Conservation (phyloP, 2,888 invertebrate genomes). For the Parthenolecanium corni region DNA sequence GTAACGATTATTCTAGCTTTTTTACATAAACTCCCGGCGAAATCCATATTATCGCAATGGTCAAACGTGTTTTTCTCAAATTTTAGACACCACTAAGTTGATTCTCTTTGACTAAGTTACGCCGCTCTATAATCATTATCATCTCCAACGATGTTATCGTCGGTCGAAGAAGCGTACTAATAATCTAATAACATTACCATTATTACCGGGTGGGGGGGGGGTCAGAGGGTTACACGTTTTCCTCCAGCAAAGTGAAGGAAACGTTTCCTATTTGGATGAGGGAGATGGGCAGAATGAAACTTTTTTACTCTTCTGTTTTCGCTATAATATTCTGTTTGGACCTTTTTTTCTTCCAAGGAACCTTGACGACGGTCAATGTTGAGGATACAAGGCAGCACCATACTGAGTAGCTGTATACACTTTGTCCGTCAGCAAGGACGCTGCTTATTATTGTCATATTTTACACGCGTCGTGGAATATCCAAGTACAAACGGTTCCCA, state of each 20-base stretch:
- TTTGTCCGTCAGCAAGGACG: constrained; percentile 1
- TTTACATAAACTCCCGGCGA: too few species aligned
- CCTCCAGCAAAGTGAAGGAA: not conserved
- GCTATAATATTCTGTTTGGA: not conserved
- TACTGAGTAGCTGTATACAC: not conserved
- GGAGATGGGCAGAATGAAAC: not conserved
- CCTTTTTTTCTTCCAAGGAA: not conserved
- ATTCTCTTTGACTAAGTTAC: constrained; percentile 12
- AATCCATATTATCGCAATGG: too few species aligned
- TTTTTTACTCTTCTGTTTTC: not conserved
- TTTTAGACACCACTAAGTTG: constrained; percentile 22
- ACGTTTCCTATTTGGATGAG: not conserved
- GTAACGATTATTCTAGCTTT: too few species aligned
- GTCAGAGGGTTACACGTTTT: not conserved
- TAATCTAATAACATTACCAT: constrained; percentile 25
- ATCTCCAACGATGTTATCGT: constrained; percentile 27
- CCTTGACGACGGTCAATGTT: constrained; percentile 2
- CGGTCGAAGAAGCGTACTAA: constrained; percentile 24
- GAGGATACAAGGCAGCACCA: not conserved
- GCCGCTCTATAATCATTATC: constrained; percentile 27
- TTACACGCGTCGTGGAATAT: constrained; percentile 27
- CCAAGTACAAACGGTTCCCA: constrained; percentile 21
- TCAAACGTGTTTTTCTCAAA: not conserved
- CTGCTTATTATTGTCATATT: constrained; percentile 16
- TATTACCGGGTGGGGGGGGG: constrained; percentile 16